Conservation (phyloP, 2,113 vertebrate species). For the Clarias macrocephalus region DNA sequence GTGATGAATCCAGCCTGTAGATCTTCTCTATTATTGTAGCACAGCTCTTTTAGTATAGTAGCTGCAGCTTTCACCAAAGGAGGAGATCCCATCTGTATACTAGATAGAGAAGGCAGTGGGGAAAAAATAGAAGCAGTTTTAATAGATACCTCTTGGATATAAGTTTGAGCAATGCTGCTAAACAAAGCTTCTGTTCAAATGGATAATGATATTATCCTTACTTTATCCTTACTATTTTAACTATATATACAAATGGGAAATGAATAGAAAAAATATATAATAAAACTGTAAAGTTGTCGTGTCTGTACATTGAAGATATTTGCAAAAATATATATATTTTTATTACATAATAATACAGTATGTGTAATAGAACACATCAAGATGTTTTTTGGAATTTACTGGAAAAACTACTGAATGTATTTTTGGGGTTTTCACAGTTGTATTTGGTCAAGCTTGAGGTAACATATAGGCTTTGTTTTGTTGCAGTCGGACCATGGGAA, state of each 20-base stretch:
- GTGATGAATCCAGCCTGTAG: slow-evolving; percentile 73
- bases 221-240: not conserved
- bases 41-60: slow-evolving; percentile 65
- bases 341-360: too few species aligned
- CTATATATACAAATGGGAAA: not conserved
- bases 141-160: not conserved
- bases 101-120: slow-evolving; percentile 31
- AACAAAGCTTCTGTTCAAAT: not conserved
- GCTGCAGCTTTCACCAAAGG: slow-evolving; percentile 71
- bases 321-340: too few species aligned
- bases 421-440: too few species aligned
- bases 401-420: too few species aligned
- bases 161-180: not conserved
- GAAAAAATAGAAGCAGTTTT: not conserved
- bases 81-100: slow-evolving; percentile 71
- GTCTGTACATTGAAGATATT: too few species aligned
- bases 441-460: too few species aligned
- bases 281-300: too few species aligned
- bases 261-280: too few species aligned
- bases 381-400: too few species aligned
- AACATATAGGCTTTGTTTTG: too few species aligned
- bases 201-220: not conserved
- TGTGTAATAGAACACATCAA: too few species aligned
- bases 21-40: slow-evolving; percentile 70
- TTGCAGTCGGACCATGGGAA: too few species aligned